Conservation (phyloP, 2,113 vertebrate species). For the Ammodytes dubius region DNA sequence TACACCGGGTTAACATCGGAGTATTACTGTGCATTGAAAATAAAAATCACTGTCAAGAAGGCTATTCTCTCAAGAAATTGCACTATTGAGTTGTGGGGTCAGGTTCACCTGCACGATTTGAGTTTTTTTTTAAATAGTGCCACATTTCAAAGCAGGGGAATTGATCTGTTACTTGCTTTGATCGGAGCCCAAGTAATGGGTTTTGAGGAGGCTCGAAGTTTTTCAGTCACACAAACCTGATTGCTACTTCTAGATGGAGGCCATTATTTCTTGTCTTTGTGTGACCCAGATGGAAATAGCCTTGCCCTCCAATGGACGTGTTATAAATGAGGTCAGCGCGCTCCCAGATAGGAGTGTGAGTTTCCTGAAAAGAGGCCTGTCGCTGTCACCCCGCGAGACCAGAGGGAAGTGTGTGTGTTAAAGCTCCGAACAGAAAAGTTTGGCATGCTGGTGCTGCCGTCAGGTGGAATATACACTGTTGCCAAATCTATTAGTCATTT, state of each 20-base stretch:
- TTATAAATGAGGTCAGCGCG: slow-evolving; percentile 57
- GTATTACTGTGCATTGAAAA: background rate
- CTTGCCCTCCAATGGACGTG: slow-evolving; percentile 32
- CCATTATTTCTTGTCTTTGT: slow-evolving; percentile 53
- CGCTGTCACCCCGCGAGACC: background rate
- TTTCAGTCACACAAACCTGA: slow-evolving; percentile 23
- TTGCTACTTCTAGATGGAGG: slow-evolving; percentile 29
- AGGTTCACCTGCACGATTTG: slow-evolving; percentile 10
- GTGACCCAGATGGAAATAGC: slow-evolving; percentile 68
- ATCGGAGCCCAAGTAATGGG: slow-evolving; percentile 4
- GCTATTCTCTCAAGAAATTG: slow-evolving; percentile 5
- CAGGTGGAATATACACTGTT: background rate
- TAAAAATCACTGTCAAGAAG: slow-evolving; percentile 12
- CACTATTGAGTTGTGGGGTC: background rate
- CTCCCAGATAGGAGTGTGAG: slow-evolving; percentile 39
- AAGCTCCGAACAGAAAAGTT: background rate
- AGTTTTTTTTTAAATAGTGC: slow-evolving; percentile 12
- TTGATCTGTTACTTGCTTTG: slow-evolving; percentile 12
- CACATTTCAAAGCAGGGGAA: slow-evolving; percentile 12
- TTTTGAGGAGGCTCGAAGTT: background rate
- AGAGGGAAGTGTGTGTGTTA: background rate
- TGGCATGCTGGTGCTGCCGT: background rate
- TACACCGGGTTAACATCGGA: too few relatives aligned
- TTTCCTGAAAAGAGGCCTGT: slow-evolving; percentile 29
- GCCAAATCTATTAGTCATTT: background rate